phyloP scores from a whole-genome alignment of 2,888 invertebrate genomes.

The Cataglyphis albicans region DNA sequence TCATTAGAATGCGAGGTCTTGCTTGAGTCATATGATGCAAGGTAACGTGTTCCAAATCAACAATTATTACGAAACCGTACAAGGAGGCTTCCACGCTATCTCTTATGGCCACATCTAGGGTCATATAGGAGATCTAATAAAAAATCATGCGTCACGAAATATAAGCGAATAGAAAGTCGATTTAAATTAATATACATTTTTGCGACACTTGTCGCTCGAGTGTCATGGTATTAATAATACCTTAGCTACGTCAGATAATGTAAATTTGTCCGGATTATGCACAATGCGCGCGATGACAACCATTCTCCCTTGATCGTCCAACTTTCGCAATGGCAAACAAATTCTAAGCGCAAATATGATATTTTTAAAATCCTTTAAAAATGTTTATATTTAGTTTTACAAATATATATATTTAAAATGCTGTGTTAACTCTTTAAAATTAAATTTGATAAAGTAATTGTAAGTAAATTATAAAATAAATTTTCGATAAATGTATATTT shows the following conservation, averaged over 20 bases:
- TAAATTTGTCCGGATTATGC: constrained; percentile 46
- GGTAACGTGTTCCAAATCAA: constrained; percentile 88
- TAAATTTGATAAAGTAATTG: too few species aligned
- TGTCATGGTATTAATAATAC: constrained; percentile 62
- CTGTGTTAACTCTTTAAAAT: too few species aligned
- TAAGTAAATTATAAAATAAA: too few species aligned
- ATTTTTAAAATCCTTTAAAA: too few species aligned
- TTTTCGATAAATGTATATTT: too few species aligned
- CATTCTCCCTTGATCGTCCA: too few species aligned
- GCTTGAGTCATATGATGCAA: constrained; percentile 88
- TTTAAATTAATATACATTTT: neutral
- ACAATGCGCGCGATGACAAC: too few species aligned
- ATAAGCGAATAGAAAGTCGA: neutral
- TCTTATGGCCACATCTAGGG: constrained; percentile 88
- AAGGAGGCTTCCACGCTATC: constrained; percentile 87
- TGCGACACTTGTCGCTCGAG: neutral
- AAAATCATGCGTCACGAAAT: neutral
- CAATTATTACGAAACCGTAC: constrained; percentile 88
- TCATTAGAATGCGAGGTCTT: constrained; percentile 88
- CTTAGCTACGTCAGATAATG: constrained; percentile 89
- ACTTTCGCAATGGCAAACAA: too few species aligned
- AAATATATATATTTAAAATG: too few species aligned
- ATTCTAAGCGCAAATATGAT: too few species aligned
- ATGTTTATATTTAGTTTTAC: too few species aligned
- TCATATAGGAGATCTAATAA: constrained; percentile 88